A percentile compares a stretch with the other conserved stretches of the same genome.
Conservation (phyloP, 2,113 vertebrate genomes). For the Elephas maximus region DNA sequence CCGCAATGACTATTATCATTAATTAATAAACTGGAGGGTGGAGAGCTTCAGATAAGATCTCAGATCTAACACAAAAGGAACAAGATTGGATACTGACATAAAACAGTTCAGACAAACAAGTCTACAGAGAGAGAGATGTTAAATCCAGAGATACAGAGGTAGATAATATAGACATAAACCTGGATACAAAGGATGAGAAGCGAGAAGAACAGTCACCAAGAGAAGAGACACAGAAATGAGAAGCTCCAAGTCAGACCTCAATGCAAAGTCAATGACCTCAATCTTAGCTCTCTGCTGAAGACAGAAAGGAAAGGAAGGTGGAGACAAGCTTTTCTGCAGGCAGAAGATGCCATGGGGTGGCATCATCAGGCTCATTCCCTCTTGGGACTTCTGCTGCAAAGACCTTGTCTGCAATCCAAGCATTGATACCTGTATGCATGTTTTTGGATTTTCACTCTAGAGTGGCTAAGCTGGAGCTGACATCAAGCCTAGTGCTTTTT, state of each 20-base stretch:
- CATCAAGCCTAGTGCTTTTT: not conserved
- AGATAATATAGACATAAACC: not conserved
- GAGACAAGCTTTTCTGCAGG: not conserved
- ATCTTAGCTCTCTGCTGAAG: not conserved
- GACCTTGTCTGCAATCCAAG: not conserved
- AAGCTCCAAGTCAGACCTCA: not conserved
- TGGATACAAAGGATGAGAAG: not conserved
- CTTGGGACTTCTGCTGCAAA: not conserved
- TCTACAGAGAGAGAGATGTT: not conserved
- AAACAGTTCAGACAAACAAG: not conserved
- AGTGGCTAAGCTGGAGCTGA: not conserved
- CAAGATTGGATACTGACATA: not conserved
- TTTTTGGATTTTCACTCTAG: not conserved
- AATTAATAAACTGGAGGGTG: not conserved
- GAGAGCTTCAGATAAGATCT: not conserved
- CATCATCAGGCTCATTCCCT: not conserved
- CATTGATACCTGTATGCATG: rapidly evolving
- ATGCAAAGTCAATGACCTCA: not conserved
- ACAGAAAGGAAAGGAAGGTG: not conserved
- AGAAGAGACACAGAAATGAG: not conserved
- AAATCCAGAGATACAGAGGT: not conserved
- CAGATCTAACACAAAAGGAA: not conserved
- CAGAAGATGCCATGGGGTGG: too few relatives aligned
- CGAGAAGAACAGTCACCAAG: not conserved
- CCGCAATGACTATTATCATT: not conserved